Evolutionary conservation across 2,888 invertebrate genomes (phyloP), one percentile per base, ranked within the genome.

Genomic region (Biston betularia): DNA sequence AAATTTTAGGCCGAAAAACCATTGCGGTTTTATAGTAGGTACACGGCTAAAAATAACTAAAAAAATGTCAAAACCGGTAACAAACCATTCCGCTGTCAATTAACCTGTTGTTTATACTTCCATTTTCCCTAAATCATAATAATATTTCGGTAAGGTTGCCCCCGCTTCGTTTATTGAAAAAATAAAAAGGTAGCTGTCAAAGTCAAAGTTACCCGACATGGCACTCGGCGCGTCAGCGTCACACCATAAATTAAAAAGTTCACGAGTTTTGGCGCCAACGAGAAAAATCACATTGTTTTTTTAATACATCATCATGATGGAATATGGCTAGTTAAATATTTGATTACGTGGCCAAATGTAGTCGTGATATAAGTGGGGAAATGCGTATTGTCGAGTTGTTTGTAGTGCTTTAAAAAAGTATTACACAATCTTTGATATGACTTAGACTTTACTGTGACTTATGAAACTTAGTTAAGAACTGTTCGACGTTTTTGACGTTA

Each of bases 211-310:
- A 70, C 67, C 70, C 72, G 74, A 75, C 68, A 61, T 55, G 68
- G 56, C 71, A 74, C 70, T 73, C 73, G 68, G 70, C 75, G 70
- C 74, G 24, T 38, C 38, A 38, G 38, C 38, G 75, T 77, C 74
- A 62, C 63, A 62, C 61, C 72, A 74, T 77, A 77, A 82, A 83
- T 83, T 83, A 80, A 80, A 80, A 82, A 83, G 79, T 81, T 79
- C 72, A 73, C 72, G 75, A 58, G 42, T 34, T 24, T 11, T 33
- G 15, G 34, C 57, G 55, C 48, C 45, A 52, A 49, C 49, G 10
- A 6, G 11, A 38, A 38, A 38, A 38, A 38, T 4, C 6, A 38
- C 38, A 38, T 8, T 38, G 9, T 24, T 24, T 24, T 24, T 24
- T 24, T 24, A 24, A 24, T 3, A 24, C 2, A 1, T 48, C 6